These are phyloP conservation scores for Therioaphis trifolii DNA, from an alignment of 2,888 invertebrate species.

Conservation along the genomic window DNA sequence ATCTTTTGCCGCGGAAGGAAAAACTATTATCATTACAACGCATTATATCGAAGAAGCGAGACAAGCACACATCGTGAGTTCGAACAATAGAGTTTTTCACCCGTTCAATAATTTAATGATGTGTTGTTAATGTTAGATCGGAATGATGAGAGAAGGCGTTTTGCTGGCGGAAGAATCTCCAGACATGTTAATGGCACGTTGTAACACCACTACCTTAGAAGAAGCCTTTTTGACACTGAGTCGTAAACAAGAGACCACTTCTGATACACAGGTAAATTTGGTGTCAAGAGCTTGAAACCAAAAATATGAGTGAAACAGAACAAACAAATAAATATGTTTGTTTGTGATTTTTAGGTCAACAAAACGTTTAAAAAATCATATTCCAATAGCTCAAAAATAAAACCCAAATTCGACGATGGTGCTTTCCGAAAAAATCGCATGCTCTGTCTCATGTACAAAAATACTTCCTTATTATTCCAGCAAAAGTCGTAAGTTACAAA, in stretches of 20 bases:
- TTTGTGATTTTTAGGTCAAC: conserved; percentile 9
- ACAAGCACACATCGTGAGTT: conserved; percentile 80
- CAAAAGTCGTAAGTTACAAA: conserved; percentile 64
- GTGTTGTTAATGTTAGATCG: conserved; percentile 67
- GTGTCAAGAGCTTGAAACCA: too few species aligned
- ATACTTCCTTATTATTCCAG: conserved; percentile 56
- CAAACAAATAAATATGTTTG: not conserved
- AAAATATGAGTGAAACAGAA: not conserved
- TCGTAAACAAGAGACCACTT: conserved; percentile 69
- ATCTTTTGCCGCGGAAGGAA: conserved; percentile 76
- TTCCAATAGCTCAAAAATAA: not conserved
- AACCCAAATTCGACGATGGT: conserved; percentile 38
- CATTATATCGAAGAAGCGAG: conserved; percentile 95
- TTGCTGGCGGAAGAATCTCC: conserved; percentile 71
- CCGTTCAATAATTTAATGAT: not conserved
- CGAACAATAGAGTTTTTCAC: not conserved
- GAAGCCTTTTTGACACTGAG: conserved; percentile 72
- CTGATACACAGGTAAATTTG: not conserved
- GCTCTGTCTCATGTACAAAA: conserved; percentile 64
- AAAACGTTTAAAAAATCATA: conserved; percentile 18
- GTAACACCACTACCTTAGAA: conserved; percentile 69
- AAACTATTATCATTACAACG: conserved; percentile 90
- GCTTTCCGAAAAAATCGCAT: conserved; percentile 35
- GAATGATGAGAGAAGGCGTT: conserved; percentile 71
- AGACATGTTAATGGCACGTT: conserved; percentile 68